phyloP scores from a whole-genome alignment of 2,888 invertebrate species.

The Dusona sp. region DNA sequence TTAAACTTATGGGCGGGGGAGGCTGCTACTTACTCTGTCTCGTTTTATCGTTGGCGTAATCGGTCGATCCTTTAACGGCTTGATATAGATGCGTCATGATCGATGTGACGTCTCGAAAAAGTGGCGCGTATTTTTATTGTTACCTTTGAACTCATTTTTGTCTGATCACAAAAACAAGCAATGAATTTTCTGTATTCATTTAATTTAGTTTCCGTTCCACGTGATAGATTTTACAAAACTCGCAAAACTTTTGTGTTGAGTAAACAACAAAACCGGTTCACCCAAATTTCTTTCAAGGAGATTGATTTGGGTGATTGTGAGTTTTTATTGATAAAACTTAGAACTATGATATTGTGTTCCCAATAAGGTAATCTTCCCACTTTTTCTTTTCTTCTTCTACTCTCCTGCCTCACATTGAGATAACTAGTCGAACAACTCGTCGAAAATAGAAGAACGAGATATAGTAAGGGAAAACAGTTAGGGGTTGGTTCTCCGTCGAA shows the following conservation, averaged over 20 bases:
- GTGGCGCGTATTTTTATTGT: background rate
- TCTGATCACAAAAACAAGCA: background rate
- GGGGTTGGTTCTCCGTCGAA: slow-evolving; percentile 60
- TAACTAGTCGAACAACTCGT: slow-evolving; percentile 57
- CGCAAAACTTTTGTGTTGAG: background rate
- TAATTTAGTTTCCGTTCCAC: background rate
- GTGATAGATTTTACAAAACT: background rate
- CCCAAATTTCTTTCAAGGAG: background rate
- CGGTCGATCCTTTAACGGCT: slow-evolving; percentile 70
- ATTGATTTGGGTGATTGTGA: slow-evolving; percentile 23
- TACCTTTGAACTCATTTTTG: background rate
- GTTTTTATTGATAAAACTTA: slow-evolving; percentile 25
- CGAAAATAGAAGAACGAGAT: slow-evolving; percentile 46
- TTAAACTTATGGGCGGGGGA: slow-evolving; percentile 77
- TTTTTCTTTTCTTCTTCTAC: background rate
- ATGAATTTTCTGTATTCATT: background rate
- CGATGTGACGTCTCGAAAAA: slow-evolving; percentile 71
- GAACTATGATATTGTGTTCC: slow-evolving; percentile 5
- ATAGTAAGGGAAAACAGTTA: slow-evolving; percentile 44
- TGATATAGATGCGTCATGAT: slow-evolving; percentile 79
- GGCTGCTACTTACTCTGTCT: slow-evolving; percentile 57
- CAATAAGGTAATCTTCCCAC: background rate
- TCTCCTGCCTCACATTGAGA: slow-evolving; percentile 27
- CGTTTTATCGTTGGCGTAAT: slow-evolving; percentile 73
- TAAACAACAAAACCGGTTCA: background rate